Evolutionary conservation across 2,113 vertebrate species (phyloP).

Genomic region (Corydoras maculifer): DNA sequence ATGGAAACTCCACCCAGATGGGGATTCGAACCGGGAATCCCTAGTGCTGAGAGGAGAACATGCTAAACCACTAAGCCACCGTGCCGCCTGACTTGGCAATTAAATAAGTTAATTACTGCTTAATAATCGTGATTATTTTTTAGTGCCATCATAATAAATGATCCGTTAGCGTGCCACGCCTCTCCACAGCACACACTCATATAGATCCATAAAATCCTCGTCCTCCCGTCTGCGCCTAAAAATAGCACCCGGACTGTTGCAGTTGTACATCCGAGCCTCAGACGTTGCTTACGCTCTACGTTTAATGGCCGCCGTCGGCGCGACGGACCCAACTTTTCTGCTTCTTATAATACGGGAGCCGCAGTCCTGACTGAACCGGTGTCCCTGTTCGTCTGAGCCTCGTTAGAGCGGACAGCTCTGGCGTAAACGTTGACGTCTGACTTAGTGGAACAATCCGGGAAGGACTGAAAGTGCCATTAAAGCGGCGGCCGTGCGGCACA

Average conservation of each 20-base stretch:
- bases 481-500: constrained; percentile 28
- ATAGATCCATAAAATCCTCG: background rate
- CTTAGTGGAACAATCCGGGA: background rate
- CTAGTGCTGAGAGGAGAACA: no score
- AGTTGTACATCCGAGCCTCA: background rate
- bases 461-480: constrained; percentile 8
- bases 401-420: background rate
- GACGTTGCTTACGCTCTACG: background rate
- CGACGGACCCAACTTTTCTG: no score
- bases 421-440: background rate
- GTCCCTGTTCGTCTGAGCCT: background rate
- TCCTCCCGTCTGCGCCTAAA: background rate
- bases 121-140: no score
- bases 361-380: background rate
- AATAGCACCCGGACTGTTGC: background rate
- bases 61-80: no score
- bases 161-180: no score
- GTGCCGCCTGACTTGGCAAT: no score
- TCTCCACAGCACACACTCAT: background rate
- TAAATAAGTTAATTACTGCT: no score
- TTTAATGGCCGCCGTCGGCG: background rate
- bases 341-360: no score
- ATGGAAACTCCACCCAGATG: no score
- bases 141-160: no score
- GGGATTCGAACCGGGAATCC: no score